Evolutionary conservation across 2,888 invertebrate species (phyloP).

Genomic region (Drosophila affinis): DNA sequence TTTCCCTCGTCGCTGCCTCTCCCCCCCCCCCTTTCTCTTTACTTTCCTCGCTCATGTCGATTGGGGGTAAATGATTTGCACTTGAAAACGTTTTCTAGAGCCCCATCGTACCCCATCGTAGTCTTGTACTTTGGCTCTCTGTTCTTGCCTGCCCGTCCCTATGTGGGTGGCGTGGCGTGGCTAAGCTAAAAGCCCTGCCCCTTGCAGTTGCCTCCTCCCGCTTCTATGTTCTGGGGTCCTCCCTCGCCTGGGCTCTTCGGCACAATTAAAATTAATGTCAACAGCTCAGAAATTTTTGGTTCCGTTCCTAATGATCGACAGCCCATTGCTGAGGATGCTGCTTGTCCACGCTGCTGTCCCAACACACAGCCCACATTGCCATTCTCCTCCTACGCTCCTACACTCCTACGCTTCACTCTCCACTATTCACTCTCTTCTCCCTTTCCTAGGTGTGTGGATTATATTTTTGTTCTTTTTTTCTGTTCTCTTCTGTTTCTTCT

Average conservation of each 20-base stretch:
- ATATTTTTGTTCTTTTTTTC: not conserved
- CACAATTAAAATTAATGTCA: constrained; percentile 77
- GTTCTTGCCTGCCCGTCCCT: constrained; percentile 20
- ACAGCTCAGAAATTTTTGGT: constrained; percentile 66
- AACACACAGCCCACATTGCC: constrained; percentile 6
- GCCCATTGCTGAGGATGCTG: constrained; percentile 23
- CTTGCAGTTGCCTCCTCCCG: not conserved
- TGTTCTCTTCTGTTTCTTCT: constrained; percentile 16
- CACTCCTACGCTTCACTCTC: too few species aligned
- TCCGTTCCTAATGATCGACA: constrained; percentile 50
- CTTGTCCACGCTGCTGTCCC: not conserved
- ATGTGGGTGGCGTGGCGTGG: not conserved
- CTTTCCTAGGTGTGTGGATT: not conserved
- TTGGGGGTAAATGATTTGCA: constrained; percentile 56
- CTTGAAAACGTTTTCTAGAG: constrained; percentile 46
- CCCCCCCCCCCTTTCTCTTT: constrained; percentile 1
- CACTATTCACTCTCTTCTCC: not conserved
- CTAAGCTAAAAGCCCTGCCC: not conserved
- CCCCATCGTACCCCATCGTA: not conserved
- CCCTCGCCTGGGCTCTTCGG: not conserved
- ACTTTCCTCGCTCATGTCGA: constrained; percentile 35
- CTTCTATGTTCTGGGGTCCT: not conserved
- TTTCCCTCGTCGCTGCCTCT: not conserved
- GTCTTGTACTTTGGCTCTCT: constrained; percentile 2
- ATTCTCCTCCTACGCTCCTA: not conserved